Evolutionary conservation across 30 jellyfish, hydroid and myxozoan species (phyloP).

Genomic region (Turritopsis dohrnii): DNA sequence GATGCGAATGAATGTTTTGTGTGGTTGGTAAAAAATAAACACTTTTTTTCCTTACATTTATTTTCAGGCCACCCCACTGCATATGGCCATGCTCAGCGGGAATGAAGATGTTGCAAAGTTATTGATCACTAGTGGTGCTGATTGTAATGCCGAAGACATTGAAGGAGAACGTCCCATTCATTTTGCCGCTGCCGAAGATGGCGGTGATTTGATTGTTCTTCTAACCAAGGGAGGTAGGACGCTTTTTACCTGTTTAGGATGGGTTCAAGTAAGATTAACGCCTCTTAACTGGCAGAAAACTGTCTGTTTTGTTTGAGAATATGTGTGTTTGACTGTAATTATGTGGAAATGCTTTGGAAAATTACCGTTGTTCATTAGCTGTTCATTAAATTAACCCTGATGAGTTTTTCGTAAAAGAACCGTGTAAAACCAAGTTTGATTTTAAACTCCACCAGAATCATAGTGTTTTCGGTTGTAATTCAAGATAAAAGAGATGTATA

Average conservation of each 20-base stretch:
- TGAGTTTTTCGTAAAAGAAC: no score
- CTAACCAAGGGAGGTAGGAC: constrained; percentile 54
- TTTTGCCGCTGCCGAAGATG: constrained; percentile 91
- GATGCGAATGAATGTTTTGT: neutral
- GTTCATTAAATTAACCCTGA: no score
- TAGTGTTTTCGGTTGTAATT: no score
- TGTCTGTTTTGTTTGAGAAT: no score
- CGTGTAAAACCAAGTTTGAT: no score
- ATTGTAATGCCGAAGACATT: constrained; percentile 34
- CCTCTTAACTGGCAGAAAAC: no score
- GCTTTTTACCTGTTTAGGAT: neutral
- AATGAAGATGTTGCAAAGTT: constrained; percentile 30
- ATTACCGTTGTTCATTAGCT: neutral
- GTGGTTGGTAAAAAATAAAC: neutral
- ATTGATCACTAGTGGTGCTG: constrained; percentile 55
- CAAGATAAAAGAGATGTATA: no score
- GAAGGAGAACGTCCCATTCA: constrained; percentile 84
- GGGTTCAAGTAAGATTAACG: no score
- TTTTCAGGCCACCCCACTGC: constrained; percentile 55
- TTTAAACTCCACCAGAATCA: no score
- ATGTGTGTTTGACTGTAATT: no score
- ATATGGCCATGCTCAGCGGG: constrained; percentile 69
- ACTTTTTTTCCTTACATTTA: neutral
- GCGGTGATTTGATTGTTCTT: constrained; percentile 39
- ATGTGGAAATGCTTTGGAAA: no score